phyloP scores from a whole-genome alignment of 2,113 vertebrate species.

The Nibea albiflora region DNA sequence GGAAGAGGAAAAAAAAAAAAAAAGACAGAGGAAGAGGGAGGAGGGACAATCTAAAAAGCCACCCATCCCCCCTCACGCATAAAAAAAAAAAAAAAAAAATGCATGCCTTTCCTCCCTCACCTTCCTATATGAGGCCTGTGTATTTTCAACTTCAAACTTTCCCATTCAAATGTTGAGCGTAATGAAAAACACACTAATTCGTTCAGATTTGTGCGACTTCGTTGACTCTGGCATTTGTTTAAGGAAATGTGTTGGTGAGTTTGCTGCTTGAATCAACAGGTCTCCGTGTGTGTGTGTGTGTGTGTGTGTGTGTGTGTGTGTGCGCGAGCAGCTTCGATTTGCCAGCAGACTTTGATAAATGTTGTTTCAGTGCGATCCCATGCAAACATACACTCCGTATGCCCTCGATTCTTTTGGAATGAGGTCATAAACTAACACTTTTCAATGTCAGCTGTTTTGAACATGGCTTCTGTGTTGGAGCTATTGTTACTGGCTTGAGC shows the following conservation, averaged over 20 bases:
- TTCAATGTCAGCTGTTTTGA: slow-evolving; percentile 70
- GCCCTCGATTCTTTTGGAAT: slow-evolving; percentile 26
- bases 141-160: slow-evolving; percentile 34
- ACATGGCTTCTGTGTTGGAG: slow-evolving; percentile 60
- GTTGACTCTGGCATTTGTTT: background rate
- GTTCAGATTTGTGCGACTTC: background rate
- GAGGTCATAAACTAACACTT: slow-evolving; percentile 52
- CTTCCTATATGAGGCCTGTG: slow-evolving; percentile 55
- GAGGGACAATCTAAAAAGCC: slow-evolving; percentile 73
- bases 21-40: slow-evolving; percentile 78
- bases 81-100: slow-evolving; percentile 59
- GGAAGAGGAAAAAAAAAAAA: slow-evolving; percentile 64
- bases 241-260: slow-evolving; percentile 6
- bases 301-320: background rate
- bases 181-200: slow-evolving; percentile 7
- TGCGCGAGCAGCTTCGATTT: background rate
- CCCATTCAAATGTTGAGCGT: background rate
- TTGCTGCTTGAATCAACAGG: slow-evolving; percentile 68
- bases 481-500: slow-evolving; percentile 61
- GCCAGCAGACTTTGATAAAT: background rate
- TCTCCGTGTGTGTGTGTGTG: slow-evolving; percentile 29
- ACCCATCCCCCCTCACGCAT: slow-evolving; percentile 72
- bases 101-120: slow-evolving; percentile 73
- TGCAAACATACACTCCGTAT: background rate
- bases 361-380: background rate